Evolutionary conservation across 2,113 vertebrate species (phyloP).

Genomic region (Chamaetylas fuelleborni): DNA sequence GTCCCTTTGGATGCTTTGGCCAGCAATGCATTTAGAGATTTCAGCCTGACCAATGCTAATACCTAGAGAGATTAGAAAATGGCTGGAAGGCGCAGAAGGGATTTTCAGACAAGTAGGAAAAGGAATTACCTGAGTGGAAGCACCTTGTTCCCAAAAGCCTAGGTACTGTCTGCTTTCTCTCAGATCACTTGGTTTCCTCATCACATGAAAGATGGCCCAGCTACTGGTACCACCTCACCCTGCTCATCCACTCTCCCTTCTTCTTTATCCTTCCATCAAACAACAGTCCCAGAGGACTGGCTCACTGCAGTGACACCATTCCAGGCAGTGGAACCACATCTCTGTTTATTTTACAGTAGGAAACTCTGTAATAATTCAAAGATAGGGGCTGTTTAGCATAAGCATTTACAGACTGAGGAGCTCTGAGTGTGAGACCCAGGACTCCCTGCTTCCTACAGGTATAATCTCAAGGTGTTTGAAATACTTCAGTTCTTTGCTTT

Average conservation of each 20-base stretch:
- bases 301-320: background rate
- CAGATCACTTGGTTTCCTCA: background rate
- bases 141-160: background rate
- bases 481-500: background rate
- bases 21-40: background rate
- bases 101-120: background rate
- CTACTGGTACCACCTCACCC: rapidly evolving
- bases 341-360: background rate
- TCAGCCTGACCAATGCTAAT: background rate
- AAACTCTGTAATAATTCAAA: background rate
- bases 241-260: background rate
- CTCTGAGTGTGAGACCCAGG: background rate
- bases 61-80: background rate
- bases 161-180: background rate
- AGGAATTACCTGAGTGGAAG: background rate
- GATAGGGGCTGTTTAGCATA: background rate
- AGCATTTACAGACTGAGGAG: background rate
- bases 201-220: rapidly evolving
- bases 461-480: background rate
- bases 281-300: background rate
- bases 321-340: background rate
- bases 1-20: background rate
- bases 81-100: background rate
- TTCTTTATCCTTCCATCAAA: background rate
- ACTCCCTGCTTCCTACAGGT: background rate